These are phyloP conservation scores for Staurois parvus DNA, from an alignment of 2,797 vertebrate genomes.

Conservation along the genomic window DNA sequence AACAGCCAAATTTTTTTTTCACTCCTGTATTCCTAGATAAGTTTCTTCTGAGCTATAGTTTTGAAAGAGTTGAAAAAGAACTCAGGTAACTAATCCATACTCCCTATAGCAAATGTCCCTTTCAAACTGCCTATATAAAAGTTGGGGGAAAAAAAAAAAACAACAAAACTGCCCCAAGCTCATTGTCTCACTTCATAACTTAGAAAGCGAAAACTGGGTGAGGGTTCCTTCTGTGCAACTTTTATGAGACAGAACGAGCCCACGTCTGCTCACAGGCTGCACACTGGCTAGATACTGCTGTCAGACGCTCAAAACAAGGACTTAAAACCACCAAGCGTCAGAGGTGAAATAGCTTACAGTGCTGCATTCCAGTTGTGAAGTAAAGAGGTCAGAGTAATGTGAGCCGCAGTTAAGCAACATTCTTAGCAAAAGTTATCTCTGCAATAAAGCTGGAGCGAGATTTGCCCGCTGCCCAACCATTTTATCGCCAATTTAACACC, in stretches of 20 bases:
- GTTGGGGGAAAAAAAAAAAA: background rate
- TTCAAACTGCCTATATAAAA: slow-evolving; percentile 23
- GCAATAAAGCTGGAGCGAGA: slow-evolving; percentile 19
- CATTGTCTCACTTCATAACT: slow-evolving; percentile 6
- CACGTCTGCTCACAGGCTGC: background rate
- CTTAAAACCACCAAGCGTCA: slow-evolving; percentile 34
- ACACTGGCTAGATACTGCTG: background rate
- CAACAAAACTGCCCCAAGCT: slow-evolving; percentile 14
- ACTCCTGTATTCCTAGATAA: background rate
- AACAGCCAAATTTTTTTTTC: background rate
- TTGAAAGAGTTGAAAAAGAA: background rate
- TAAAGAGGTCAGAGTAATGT: slow-evolving; percentile 58
- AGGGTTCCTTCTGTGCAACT: slow-evolving; percentile 25
- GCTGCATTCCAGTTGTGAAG: slow-evolving; percentile 51
- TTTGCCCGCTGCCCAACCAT: slow-evolving; percentile 28
- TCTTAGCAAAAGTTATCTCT: slow-evolving; percentile 30
- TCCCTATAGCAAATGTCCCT: slow-evolving; percentile 15
- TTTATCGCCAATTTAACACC: slow-evolving; percentile 53
- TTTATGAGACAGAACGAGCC: slow-evolving; percentile 41
- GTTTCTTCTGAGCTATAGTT: background rate
- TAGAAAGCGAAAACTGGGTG: background rate
- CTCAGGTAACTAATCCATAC: background rate
- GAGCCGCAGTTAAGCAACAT: slow-evolving; percentile 16
- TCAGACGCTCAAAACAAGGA: slow-evolving; percentile 13
- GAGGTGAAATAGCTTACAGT: slow-evolving; percentile 50